Evolutionary conservation across 2,797 vertebrate species (phyloP), one percentile per base, ranked within the genome.

Genomic region (Karalla daura): DNA sequence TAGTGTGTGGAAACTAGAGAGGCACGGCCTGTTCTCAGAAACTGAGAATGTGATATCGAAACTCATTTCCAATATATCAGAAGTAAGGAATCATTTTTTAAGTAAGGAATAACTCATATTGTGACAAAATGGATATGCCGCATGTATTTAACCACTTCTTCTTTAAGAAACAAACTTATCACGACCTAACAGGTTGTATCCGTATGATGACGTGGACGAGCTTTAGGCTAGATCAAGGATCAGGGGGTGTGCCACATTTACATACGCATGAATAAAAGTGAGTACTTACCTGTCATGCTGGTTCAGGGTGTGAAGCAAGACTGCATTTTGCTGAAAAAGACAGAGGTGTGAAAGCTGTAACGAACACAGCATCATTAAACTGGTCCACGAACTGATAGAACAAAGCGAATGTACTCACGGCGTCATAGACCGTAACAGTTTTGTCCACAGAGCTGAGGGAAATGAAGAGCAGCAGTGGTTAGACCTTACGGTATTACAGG

Each of bases 261-360:
- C n/a, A 23, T 30, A 3, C 10, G 52, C 5, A 17, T 23, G 1
- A 27, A 17, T 11, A 28, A 3, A 15, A 56, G 36, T 33, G 2
- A 49, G 25, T 65, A 21, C 58, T 82, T 85, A 98, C 98, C 97
- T 96, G 14, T 94, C 93, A 5, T 99, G 98, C 55, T 95, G 95
- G 72, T 90, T 95, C 86, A 99, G 88, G 3, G 88, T 96, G 76
- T 96, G 91, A 74, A 99, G 95, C 70, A 92, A 89, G 73, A 78
- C 86, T 27, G 94, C 95, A 65, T 93, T 93, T 35, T 82, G 93
- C 97, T 99, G 90, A 30, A 91, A 86, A 66, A 41, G 40, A 14
- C 2, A 47, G 30, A 52, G n/a, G 44, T 1, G n/a, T 20, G 24
- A 72, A 23, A 2, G 2, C 18, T n/a, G 32, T 3, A 2, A 35